A percentile compares a stretch with the other conserved stretches of the same genome.
Conservation (phyloP, 1,140 invertebrate genomes). For the Danaus plexippus region DNA sequence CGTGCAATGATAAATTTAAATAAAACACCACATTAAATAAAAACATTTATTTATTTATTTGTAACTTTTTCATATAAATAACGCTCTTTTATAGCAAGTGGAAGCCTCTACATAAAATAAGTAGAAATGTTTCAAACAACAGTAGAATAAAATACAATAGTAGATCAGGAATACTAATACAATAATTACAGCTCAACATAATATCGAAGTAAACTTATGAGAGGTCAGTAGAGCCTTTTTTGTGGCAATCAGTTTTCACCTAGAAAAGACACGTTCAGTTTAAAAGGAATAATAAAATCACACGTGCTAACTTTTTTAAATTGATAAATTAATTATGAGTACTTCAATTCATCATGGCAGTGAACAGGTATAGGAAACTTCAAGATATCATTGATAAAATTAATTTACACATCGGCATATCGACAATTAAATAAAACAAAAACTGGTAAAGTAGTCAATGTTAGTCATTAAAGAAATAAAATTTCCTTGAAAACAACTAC, state of each 20-base stretch:
- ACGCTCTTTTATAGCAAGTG: constrained; percentile 57
- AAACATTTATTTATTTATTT: constrained; percentile 64
- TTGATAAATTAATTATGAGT: no score
- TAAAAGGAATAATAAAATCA: no score
- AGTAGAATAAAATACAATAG: constrained; percentile 31
- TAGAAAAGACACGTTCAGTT: constrained; percentile 29
- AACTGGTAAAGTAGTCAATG: no score
- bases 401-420: no score
- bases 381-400: no score
- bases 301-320: no score
- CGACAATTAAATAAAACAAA: no score
- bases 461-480: no score
- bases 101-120: constrained; percentile 67
- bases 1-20: constrained; percentile 9
- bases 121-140: constrained; percentile 36
- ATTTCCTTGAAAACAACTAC: not conserved
- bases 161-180: constrained; percentile 19
- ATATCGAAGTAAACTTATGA: constrained; percentile 33
- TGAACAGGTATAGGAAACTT: no score
- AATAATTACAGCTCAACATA: constrained; percentile 32
- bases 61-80: constrained; percentile 65
- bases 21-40: constrained; percentile 45
- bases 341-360: no score
- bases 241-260: constrained; percentile 56
- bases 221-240: constrained; percentile 25